Evolutionary conservation across 1,140 invertebrate genomes (phyloP).

Genomic region (Trigoniulus corallinus): DNA sequence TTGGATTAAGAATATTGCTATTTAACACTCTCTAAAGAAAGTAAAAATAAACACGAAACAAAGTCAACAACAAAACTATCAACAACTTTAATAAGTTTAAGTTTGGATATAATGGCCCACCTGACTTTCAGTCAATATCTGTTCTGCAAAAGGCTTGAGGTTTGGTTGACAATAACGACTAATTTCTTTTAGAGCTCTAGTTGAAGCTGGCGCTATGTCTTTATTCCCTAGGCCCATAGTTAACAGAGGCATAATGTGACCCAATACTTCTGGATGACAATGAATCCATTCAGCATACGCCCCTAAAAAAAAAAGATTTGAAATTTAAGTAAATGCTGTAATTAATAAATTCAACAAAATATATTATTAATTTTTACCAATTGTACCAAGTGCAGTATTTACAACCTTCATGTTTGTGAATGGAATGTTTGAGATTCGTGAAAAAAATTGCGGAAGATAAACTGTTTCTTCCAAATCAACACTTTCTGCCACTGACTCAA

Average conservation of each 20-base stretch:
- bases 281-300: slow-evolving; percentile 68
- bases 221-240: slow-evolving; percentile 45
- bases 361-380: slow-evolving; percentile 32
- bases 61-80: neutral
- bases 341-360: neutral
- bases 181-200: slow-evolving; percentile 71
- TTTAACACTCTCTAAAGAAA: slow-evolving; percentile 30
- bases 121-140: slow-evolving; percentile 45
- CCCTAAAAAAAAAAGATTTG: slow-evolving; percentile 24
- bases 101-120: slow-evolving; percentile 12
- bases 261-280: slow-evolving; percentile 37
- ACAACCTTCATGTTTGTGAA: slow-evolving; percentile 43
- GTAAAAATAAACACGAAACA: slow-evolving; percentile 6
- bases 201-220: slow-evolving; percentile 54
- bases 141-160: slow-evolving; percentile 49
- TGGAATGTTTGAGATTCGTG: slow-evolving; percentile 39
- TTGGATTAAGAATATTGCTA: slow-evolving; percentile 35
- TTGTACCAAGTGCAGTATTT: slow-evolving; percentile 48
- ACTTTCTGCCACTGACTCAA: slow-evolving; percentile 58
- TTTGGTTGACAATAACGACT: slow-evolving; percentile 54
- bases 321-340: slow-evolving; percentile 5
- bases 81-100: neutral
- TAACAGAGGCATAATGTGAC: slow-evolving; percentile 41
- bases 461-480: slow-evolving; percentile 41
- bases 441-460: slow-evolving; percentile 45